Evolutionary conservation across 2,797 vertebrate species (phyloP), one percentile per base, ranked within the genome.

Genomic region (Protosalanx chinensis): DNA sequence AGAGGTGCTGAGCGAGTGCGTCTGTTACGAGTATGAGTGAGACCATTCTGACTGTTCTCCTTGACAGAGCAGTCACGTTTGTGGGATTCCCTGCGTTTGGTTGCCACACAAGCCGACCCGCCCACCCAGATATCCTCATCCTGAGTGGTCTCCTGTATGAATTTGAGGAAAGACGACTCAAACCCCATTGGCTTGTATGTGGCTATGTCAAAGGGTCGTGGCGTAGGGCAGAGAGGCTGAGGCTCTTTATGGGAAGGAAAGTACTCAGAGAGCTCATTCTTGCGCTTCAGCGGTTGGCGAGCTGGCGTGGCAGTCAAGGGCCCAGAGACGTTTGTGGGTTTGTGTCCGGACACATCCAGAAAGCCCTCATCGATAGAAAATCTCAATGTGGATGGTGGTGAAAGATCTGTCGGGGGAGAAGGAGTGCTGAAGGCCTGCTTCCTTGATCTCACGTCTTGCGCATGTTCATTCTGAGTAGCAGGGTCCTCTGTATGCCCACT

Each of bases 121-220:
- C 81, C 75, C 0, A 80, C 83, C 1, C 81, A 84, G 3, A 89
- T 84, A 0, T 91, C 93, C 73, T 95, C 94, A 18, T 94, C 93
- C 82, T 92, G 94, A 12, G 67, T 35, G 18, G 91, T 94, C 75
- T 98, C 96, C 85, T 98, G 94, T 82, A 99, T 96, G 87, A 99
- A 99, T 79, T 97, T 95, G 79, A 99, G 86, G 86, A 99, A 99
- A 0, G 97, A 98, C 6, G 95, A 95, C 83, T 99, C 97, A 33
- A 98, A 99, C 67, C 96, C 96, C 81, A 97, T 95, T 0, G 97
- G 96, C 78, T 98, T 99, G 33, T 97, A 99, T 15, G 94, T 85
- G 33, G 92, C 91, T 58, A 98, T 91, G 89, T 98, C 95, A 86
- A 97, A 97, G 6, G 93, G 79, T 68, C 82, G 86, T 8, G 85